These are phyloP conservation scores for Apodemia zela DNA, from an alignment of 2,888 invertebrate genomes.

Conservation along the genomic window DNA sequence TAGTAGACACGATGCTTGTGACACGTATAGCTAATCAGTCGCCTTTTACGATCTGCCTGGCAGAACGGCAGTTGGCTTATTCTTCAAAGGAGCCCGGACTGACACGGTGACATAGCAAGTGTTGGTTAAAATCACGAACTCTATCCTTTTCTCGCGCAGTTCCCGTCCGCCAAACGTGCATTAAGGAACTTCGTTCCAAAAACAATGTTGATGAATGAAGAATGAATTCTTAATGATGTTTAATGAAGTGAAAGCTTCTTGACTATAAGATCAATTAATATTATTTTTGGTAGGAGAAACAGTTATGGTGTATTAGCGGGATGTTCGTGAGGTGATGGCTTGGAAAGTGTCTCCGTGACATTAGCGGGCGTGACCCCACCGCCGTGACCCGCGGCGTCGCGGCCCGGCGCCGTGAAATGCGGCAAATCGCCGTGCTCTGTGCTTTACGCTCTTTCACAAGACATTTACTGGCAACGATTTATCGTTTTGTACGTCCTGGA, in stretches of 20 bases:
- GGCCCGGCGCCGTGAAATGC: constrained; percentile 66
- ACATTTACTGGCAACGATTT: constrained; percentile 29
- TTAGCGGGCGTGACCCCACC: constrained; percentile 47
- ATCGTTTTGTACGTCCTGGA: not conserved
- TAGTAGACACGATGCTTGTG: too few relatives aligned
- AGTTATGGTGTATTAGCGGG: constrained; percentile 28
- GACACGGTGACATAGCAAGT: too few relatives aligned
- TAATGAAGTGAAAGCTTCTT: not conserved
- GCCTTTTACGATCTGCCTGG: too few relatives aligned
- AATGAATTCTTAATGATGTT: not conserved
- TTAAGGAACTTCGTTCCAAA: too few relatives aligned
- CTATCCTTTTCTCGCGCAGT: too few relatives aligned
- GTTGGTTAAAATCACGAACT: too few relatives aligned
- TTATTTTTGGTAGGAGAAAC: not conserved
- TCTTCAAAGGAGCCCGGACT: too few relatives aligned
- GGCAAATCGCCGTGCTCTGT: constrained; percentile 76
- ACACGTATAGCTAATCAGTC: too few relatives aligned
- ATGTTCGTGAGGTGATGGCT: constrained; percentile 30
- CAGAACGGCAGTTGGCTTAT: too few relatives aligned
- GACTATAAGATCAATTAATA: not conserved
- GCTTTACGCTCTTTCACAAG: constrained; percentile 33
- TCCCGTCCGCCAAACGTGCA: too few relatives aligned
- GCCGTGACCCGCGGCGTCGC: constrained; percentile 70
- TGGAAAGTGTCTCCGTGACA: constrained; percentile 70
- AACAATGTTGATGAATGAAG: too few relatives aligned